Base-by-base conservation (phyloP, 2,797 vertebrate species). In the Darevskia nairensis region DNA sequence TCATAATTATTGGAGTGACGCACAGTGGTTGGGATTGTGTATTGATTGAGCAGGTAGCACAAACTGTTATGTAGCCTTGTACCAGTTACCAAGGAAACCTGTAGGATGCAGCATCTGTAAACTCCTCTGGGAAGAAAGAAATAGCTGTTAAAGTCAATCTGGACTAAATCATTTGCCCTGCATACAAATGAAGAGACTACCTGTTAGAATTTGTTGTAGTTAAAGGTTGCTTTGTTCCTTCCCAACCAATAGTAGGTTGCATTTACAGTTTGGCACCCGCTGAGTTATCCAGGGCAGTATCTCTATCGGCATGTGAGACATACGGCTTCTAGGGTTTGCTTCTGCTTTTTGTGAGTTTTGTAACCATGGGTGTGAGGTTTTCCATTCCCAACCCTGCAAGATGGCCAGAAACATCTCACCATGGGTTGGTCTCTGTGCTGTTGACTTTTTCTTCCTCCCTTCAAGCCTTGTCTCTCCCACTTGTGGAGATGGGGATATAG, bases 11-110 rank as follows among this genome's bases (percentile, higher is more conserved):
- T 66, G 79, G 80, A 89, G 75, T 3, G 8, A 23, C 84, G 50
- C 86, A 92, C 89, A 75, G 81, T 29, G 61, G 50, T 11, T 3
- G 32, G 81, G 75, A 91, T 35, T 77, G 10, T 86, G 39, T 84
- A 86, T 92, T 91, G 87, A 91, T 84, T 91, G 82, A 19, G 17
- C 55, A 50, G 88, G 17, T 59, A 27, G 84, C n/a, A 72, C 55
- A 50, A 35, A 2, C 32, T 82, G 55, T 88, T 88, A 35, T 29
- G 25, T 44, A 88, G 9, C 74, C 89, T 23, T 78, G 3, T 88
- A 93, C 75, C 23, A 72, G 89, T 94, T 94, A n/a, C 81, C 81
- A 46, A 88, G 82, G 92, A 87, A 94, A 91, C 88, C 76, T 69
- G 27, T 89, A 87, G 29, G 3, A 78, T 89, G 39, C 13, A 6